These are phyloP conservation scores for Charanyca ferruginea DNA, from an alignment of 2,888 invertebrate species.

Conservation along the genomic window DNA sequence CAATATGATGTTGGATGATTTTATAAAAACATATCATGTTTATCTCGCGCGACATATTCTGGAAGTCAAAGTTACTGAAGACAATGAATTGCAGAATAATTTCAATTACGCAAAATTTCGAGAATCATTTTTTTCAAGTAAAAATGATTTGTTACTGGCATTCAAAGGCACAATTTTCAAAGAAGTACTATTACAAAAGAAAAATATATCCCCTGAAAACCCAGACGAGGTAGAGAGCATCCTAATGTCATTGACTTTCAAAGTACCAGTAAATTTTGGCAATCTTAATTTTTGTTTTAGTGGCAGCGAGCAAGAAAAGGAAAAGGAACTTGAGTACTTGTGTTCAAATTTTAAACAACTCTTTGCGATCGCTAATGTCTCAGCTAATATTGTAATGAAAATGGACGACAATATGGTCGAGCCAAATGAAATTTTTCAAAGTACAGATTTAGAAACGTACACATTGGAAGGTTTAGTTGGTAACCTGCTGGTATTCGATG, in stretches of 20 bases:
- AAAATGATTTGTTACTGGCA: constrained; percentile 22
- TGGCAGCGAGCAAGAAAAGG: constrained; percentile 23
- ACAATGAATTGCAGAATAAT: constrained; percentile 2
- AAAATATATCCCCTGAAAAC: constrained; percentile 9
- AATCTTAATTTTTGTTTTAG: constrained; percentile 33
- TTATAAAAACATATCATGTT: constrained; percentile 52
- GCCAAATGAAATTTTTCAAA: constrained; percentile 28
- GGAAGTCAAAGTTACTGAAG: not conserved
- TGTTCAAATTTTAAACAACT: constrained; percentile 39
- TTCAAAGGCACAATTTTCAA: constrained; percentile 32
- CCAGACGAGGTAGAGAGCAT: constrained; percentile 11
- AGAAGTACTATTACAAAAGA: constrained; percentile 21
- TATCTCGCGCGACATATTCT: constrained; percentile 41
- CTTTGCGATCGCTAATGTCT: constrained; percentile 6
- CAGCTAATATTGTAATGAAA: constrained; percentile 27
- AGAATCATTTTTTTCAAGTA: constrained; percentile 37
- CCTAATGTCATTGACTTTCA: constrained; percentile 37
- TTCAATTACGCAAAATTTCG: constrained; percentile 30
- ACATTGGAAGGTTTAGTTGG: constrained; percentile 53
- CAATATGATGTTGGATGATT: constrained; percentile 44
- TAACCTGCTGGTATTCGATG: constrained; percentile 48
- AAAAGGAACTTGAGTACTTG: constrained; percentile 28
- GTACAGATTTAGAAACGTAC: constrained; percentile 34
- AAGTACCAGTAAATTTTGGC: constrained; percentile 49
- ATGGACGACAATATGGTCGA: constrained; percentile 44